phyloP scores from a whole-genome alignment of 2,888 invertebrate species.

The Acronicta psi region DNA sequence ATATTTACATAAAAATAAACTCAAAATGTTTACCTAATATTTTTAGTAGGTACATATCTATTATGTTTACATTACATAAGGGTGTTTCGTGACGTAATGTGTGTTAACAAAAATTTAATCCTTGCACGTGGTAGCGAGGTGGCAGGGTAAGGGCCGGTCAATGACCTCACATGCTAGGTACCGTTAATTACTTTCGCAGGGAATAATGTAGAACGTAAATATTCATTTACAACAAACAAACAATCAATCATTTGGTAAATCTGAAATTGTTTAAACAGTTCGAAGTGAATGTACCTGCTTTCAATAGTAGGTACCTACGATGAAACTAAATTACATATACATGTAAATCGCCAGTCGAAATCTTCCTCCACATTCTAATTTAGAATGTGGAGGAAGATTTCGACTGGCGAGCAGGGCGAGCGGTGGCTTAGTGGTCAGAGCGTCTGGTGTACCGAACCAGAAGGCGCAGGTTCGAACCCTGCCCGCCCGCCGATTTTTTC shows the following conservation, averaged over 20 bases:
- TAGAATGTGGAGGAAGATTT: too few species aligned
- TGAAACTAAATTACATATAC: too few species aligned
- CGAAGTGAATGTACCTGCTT: too few species aligned
- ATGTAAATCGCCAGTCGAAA: too few species aligned
- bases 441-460: too few species aligned
- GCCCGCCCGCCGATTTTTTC: too few species aligned
- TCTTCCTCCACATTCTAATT: too few species aligned
- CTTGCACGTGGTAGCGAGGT: constrained; percentile 64
- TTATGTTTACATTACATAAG: constrained; percentile 32
- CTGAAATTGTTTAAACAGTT: constrained; percentile 9
- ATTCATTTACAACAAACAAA: constrained; percentile 53
- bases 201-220: constrained; percentile 65
- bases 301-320: too few species aligned
- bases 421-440: too few species aligned
- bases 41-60: constrained; percentile 5
- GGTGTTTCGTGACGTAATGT: constrained; percentile 55
- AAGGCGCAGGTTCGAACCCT: too few species aligned
- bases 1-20: not conserved
- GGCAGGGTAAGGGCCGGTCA: constrained; percentile 77
- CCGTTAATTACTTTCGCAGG: constrained; percentile 82
- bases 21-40: not conserved
- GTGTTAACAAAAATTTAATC: constrained; percentile 57
- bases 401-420: too few species aligned
- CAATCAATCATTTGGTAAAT: constrained; percentile 44
- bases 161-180: constrained; percentile 73